Evolutionary conservation across 2,797 vertebrate genomes (phyloP).

Genomic region (Ctenosaura bakeri): DNA sequence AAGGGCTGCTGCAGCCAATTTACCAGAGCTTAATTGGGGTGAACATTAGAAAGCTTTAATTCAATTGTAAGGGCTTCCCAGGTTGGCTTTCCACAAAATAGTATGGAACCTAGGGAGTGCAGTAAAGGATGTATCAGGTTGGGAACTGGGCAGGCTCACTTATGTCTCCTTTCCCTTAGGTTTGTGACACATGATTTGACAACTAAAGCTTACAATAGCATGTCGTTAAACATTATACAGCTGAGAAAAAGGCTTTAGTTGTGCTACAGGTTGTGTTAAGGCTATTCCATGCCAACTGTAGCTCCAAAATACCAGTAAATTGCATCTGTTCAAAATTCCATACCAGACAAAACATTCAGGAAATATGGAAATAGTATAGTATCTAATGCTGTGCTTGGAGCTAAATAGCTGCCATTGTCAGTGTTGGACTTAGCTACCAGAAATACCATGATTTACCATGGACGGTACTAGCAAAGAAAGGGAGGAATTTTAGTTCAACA

Average conservation of each 20-base stretch:
- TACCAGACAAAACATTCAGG: background rate
- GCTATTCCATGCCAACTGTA: background rate
- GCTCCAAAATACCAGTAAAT: background rate
- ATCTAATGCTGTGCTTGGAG: background rate
- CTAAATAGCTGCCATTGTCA: too few relatives aligned
- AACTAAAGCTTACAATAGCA: background rate
- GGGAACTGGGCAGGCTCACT: background rate
- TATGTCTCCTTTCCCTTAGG: background rate
- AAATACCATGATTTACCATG: too few relatives aligned
- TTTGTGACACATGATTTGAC: background rate
- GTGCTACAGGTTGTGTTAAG: background rate
- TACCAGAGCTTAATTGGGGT: conserved; percentile 10
- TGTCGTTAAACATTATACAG: background rate
- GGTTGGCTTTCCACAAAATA: background rate
- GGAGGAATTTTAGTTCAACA: too few relatives aligned
- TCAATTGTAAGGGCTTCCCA: conserved; percentile 26
- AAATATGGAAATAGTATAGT: background rate
- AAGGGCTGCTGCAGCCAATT: conserved; percentile 34
- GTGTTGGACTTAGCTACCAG: too few relatives aligned
- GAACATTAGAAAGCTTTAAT: conserved; percentile 34
- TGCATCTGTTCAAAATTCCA: background rate
- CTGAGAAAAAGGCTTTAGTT: background rate
- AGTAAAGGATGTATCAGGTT: background rate
- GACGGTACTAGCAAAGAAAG: background rate
- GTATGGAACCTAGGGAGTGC: background rate